A percentile compares a stretch with the other conserved stretches of the same genome.
These are phyloP conservation scores for Sebastes glaucus DNA, from an alignment of 2,797 vertebrate species.

Conservation along the genomic window DNA sequence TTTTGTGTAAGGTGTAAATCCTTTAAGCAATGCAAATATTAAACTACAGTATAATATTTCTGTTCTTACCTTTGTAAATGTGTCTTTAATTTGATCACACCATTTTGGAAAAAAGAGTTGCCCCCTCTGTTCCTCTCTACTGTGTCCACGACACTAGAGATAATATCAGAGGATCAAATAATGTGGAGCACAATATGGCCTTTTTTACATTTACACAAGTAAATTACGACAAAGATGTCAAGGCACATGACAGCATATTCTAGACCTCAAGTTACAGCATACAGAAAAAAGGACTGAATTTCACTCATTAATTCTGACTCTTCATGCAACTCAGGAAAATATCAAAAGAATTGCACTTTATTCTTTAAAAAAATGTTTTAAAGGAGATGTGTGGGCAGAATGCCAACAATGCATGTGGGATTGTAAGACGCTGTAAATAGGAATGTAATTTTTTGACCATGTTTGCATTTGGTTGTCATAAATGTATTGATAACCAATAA, in stretches of 20 bases:
- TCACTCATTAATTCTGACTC: background rate
- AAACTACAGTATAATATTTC: too few relatives aligned
- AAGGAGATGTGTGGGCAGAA: background rate
- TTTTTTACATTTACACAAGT: background rate
- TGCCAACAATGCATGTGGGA: background rate
- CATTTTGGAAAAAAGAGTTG: background rate
- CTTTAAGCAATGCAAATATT: background rate
- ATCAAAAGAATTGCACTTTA: background rate
- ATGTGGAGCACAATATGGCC: background rate
- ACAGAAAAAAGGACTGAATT: background rate
- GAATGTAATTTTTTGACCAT: background rate
- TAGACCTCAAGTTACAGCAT: background rate
- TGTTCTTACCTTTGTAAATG: background rate
- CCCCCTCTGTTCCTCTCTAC: too few relatives aligned
- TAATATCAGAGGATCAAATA: background rate
- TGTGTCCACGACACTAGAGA: too few relatives aligned
- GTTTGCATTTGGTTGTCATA: background rate
- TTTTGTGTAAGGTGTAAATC: background rate
- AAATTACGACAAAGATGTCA: background rate
- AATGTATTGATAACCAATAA: background rate
- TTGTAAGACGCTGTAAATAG: background rate
- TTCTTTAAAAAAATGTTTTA: background rate
- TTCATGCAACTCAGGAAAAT: background rate
- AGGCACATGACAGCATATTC: background rate
- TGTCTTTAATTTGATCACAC: background rate